Conservation (phyloP, 2,797 vertebrate genomes). For the Xiphophorus birchmanni region DNA sequence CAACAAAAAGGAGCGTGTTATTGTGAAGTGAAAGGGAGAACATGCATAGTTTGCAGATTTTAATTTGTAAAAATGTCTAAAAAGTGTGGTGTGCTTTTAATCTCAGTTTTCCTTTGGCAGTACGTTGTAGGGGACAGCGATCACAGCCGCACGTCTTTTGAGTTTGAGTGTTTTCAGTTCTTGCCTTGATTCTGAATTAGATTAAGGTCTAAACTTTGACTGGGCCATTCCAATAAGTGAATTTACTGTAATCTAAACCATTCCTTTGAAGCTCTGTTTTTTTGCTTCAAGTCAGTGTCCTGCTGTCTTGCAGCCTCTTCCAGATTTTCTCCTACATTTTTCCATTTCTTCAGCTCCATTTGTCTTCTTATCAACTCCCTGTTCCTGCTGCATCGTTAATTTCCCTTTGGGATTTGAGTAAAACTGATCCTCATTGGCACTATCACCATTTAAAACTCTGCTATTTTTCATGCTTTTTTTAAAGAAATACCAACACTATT, state of each 20-base stretch:
- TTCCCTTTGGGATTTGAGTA: too few species aligned
- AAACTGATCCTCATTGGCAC: too few species aligned
- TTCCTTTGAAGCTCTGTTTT: background rate
- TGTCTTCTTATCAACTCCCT: too few species aligned
- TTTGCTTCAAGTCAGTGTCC: background rate
- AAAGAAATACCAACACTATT: too few species aligned
- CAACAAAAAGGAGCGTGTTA: background rate
- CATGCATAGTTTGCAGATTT: background rate
- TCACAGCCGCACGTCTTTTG: background rate
- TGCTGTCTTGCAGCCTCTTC: background rate
- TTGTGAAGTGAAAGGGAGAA: background rate
- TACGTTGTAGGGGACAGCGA: background rate
- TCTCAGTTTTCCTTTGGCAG: too few species aligned
- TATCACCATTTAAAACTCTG: too few species aligned
- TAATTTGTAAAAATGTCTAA: background rate
- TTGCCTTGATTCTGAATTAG: background rate
- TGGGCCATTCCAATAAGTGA: background rate
- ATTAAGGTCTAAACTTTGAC: background rate
- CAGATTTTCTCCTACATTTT: background rate
- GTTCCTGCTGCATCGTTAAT: too few species aligned
- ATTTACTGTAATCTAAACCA: background rate
- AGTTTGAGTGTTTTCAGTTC: background rate
- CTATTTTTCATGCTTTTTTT: too few species aligned
- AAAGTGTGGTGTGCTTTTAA: background rate
- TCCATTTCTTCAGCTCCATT: background rate